phyloP scores from a whole-genome alignment of 2,888 invertebrate species.

The Eucriotettix oculatus region DNA sequence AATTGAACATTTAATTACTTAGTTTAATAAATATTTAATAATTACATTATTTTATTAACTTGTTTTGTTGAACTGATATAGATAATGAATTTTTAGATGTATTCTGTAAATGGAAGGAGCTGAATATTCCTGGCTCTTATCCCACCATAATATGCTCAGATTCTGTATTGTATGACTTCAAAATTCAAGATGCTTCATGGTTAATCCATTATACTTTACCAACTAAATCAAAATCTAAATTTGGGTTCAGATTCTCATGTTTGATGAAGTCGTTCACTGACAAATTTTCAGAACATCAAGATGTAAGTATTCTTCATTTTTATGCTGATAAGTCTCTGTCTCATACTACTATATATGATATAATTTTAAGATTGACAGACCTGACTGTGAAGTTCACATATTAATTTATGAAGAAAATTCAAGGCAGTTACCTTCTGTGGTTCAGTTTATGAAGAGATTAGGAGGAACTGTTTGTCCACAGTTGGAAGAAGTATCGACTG shows the following conservation, averaged over 20 bases:
- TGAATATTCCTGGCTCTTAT: slow-evolving; percentile 1
- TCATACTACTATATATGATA: too few species aligned
- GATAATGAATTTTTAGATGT: slow-evolving; percentile 1
- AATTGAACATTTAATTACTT: too few species aligned
- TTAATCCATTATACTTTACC: slow-evolving; percentile 59
- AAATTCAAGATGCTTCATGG: slow-evolving; percentile 44
- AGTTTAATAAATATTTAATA: background rate
- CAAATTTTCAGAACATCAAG: background rate
- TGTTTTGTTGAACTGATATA: background rate
- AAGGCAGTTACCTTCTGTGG: slow-evolving; percentile 40
- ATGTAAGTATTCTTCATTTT: background rate
- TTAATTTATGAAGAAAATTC: slow-evolving; percentile 40
- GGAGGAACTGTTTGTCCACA: slow-evolving; percentile 19
- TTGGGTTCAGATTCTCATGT: slow-evolving; percentile 50
- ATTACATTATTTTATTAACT: background rate
- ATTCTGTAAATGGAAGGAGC: slow-evolving; percentile 2
- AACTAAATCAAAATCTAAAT: slow-evolving; percentile 39
- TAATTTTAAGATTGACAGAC: background rate
- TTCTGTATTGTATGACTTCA: slow-evolving; percentile 39
- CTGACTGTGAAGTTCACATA: slow-evolving; percentile 29
- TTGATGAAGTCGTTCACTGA: slow-evolving; percentile 24
- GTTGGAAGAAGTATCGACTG: slow-evolving; percentile 19
- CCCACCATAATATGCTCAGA: slow-evolving; percentile 53
- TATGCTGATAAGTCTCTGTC: too few species aligned
- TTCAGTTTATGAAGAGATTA: slow-evolving; percentile 36